Percentiles rank a stretch among this genome's conserved stretches.
phyloP scores from a whole-genome alignment of 2,113 vertebrate species.

The Perca schrenkii region DNA sequence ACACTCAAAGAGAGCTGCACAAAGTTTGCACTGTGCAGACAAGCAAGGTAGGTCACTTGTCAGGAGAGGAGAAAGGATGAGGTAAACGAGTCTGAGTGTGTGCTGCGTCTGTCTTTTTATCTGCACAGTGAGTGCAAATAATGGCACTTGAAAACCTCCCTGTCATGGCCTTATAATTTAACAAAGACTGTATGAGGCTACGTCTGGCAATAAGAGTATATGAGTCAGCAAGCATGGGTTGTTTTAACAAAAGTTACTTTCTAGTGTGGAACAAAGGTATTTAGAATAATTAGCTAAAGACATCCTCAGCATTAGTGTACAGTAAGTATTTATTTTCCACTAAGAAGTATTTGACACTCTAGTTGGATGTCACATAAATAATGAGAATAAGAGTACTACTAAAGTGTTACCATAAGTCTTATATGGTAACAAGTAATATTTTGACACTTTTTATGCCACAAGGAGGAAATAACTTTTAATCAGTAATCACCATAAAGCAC shows the following conservation, averaged over 20 bases:
- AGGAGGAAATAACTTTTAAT: not conserved
- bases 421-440: too few relatives aligned
- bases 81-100: conserved; percentile 40
- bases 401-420: not conserved
- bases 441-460: too few relatives aligned
- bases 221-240: not conserved
- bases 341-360: not conserved
- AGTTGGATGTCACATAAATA: not conserved
- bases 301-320: not conserved
- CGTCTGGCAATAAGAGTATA: conserved; percentile 8
- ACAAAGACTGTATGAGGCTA: conserved; percentile 32
- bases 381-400: not conserved
- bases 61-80: conserved; percentile 59
- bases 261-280: not conserved
- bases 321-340: not conserved
- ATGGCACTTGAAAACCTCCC: conserved; percentile 54
- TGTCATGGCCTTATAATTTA: conserved; percentile 52
- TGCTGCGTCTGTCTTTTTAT: conserved; percentile 59
- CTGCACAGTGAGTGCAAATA: conserved; percentile 49
- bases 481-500: not conserved
- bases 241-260: not conserved
- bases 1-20: conserved; percentile 27
- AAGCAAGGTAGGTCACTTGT: conserved; percentile 59
- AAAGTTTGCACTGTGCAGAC: conserved; percentile 50
- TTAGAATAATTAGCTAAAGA: not conserved